A percentile compares a stretch with the other conserved stretches of the same genome.
Conservation (phyloP, 2,113 vertebrate genomes). For the Polypterus senegalus region DNA sequence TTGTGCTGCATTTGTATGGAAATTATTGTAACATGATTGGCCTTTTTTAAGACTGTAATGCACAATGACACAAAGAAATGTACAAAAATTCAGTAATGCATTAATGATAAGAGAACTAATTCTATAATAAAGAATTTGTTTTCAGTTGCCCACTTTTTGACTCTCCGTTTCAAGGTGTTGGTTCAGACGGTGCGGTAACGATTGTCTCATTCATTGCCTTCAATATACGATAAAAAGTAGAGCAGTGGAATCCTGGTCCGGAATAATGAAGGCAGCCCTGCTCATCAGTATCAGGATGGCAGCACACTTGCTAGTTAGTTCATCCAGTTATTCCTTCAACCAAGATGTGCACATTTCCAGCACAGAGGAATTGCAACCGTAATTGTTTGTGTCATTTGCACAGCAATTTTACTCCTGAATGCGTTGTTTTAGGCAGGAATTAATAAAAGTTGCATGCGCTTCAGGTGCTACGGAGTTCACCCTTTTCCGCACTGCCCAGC, state of each 20-base stretch:
- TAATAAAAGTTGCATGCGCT: conserved; percentile 82
- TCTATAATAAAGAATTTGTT: neutral
- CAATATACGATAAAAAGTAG: neutral
- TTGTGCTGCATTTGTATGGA: too few species aligned
- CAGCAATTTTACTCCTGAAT: conserved; percentile 71
- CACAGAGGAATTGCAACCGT: conserved; percentile 48
- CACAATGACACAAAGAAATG: too few species aligned
- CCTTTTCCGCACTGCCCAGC: conserved; percentile 55
- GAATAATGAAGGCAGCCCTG: neutral
- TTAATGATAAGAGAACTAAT: too few species aligned
- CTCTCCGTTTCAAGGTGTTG: neutral
- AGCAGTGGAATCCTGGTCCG: too few species aligned
- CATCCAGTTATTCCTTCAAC: conserved; percentile 45
- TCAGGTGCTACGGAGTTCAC: conserved; percentile 65
- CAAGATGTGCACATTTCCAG: conserved; percentile 49
- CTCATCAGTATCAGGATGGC: conserved; percentile 1
- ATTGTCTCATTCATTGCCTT: neutral
- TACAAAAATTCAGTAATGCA: too few species aligned
- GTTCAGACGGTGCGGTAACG: neutral
- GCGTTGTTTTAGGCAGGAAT: conserved; percentile 87
- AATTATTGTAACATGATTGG: too few species aligned
- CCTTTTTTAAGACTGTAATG: too few species aligned
- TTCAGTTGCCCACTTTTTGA: neutral
- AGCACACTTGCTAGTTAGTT: conserved; percentile 31
- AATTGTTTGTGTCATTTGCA: conserved; percentile 76